Evolutionary conservation across 2,888 invertebrate species (phyloP).

Genomic region (Drosophila multiciliata): DNA sequence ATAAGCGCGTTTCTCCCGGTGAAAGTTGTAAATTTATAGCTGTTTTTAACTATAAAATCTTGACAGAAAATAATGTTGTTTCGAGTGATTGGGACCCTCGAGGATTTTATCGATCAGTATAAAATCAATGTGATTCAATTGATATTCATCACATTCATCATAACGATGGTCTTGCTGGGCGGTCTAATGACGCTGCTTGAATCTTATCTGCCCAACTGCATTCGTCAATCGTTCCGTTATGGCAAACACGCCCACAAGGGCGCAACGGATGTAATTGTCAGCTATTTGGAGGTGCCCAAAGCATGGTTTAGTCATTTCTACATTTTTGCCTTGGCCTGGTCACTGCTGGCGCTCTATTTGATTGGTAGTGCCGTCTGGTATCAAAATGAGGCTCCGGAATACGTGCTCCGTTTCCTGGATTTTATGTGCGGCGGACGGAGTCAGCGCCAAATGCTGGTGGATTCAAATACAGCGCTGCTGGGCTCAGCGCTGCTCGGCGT

Average conservation of each 20-base stretch:
- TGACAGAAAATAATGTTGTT: slow-evolving; percentile 34
- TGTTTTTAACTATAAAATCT: slow-evolving; percentile 27
- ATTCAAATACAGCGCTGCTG: slow-evolving; percentile 86
- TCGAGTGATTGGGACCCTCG: slow-evolving; percentile 36
- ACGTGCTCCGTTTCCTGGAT: slow-evolving; percentile 82
- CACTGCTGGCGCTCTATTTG: slow-evolving; percentile 80
- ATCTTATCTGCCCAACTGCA: slow-evolving; percentile 88
- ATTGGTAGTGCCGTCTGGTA: slow-evolving; percentile 83
- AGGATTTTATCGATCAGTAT: slow-evolving; percentile 63
- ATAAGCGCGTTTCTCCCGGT: slow-evolving; percentile 28
- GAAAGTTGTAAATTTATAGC: slow-evolving; percentile 40
- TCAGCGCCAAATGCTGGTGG: slow-evolving; percentile 81
- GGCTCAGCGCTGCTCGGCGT: slow-evolving; percentile 88
- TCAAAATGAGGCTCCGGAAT: slow-evolving; percentile 85
- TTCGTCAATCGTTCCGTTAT: slow-evolving; percentile 89
- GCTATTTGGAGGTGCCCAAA: slow-evolving; percentile 89
- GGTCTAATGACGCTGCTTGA: slow-evolving; percentile 88
- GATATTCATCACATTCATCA: slow-evolving; percentile 80
- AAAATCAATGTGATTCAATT: slow-evolving; percentile 79
- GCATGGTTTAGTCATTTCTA: slow-evolving; percentile 94
- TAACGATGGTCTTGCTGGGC: slow-evolving; percentile 86
- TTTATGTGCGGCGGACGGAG: slow-evolving; percentile 84
- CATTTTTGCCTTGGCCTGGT: slow-evolving; percentile 88
- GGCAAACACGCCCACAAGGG: slow-evolving; percentile 90
- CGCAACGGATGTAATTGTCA: slow-evolving; percentile 80